Conservation (phyloP, 2,797 vertebrate genomes). For the Oophaga sylvatica region DNA sequence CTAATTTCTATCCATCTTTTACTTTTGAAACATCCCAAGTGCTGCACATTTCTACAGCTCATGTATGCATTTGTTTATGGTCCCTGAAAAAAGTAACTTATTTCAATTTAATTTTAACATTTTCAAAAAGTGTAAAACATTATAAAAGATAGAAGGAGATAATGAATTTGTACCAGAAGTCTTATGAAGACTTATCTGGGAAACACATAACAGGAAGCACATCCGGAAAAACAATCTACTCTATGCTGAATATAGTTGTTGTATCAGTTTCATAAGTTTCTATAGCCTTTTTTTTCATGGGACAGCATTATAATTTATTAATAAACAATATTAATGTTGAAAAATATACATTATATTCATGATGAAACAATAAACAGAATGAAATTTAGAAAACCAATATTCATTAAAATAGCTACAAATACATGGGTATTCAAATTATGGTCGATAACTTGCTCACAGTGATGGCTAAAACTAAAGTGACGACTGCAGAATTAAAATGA, state of each 20-base stretch:
- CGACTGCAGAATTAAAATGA: constrained; percentile 26
- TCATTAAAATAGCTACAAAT: constrained; percentile 14
- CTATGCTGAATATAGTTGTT: constrained; percentile 3
- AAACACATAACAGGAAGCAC: constrained; percentile 39
- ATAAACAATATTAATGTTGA: constrained; percentile 17
- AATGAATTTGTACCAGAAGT: constrained; percentile 1
- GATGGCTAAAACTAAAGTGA: constrained; percentile 46
- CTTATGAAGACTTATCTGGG: constrained; percentile 36
- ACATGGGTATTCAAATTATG: constrained; percentile 23
- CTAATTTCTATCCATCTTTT: constrained; percentile 6
- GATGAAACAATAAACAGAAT: not conserved
- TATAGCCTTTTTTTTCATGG: not conserved
- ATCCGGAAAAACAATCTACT: not conserved
- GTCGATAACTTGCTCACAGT: constrained; percentile 46
- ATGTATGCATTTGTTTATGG: constrained; percentile 9
- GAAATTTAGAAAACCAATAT: constrained; percentile 23
- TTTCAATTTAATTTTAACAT: not conserved
- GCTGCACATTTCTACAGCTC: not conserved
- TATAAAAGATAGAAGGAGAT: not conserved
- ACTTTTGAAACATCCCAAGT: not conserved
- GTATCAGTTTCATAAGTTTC: not conserved
- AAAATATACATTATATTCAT: not conserved
- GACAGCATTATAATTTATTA: not conserved
- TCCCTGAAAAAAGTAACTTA: constrained; percentile 12
- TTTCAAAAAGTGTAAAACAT: not conserved